Evolutionary conservation across 2,113 vertebrate genomes (phyloP).

Genomic region (Zingel zingel): DNA sequence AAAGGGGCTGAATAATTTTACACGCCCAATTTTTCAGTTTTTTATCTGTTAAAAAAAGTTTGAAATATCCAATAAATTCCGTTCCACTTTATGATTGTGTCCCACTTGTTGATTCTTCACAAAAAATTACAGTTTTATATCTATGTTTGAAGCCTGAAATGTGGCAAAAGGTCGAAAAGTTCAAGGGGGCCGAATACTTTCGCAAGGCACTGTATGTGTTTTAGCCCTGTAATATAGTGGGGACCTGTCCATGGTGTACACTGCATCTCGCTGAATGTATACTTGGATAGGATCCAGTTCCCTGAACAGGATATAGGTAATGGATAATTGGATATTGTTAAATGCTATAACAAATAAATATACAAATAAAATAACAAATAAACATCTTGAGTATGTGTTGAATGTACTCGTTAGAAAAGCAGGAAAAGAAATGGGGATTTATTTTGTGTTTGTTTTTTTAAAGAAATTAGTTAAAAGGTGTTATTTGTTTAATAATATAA

Average conservation of each 20-base stretch:
- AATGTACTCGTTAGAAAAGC: background rate
- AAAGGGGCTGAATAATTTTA: too few species aligned
- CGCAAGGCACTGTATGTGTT: too few species aligned
- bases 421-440: background rate
- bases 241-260: background rate
- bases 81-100: too few species aligned
- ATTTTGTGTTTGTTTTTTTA: background rate
- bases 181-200: too few species aligned
- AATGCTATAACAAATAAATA: background rate
- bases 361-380: too few species aligned
- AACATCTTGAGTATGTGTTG: background rate
- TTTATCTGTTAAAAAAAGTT: too few species aligned
- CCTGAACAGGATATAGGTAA: background rate
- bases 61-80: too few species aligned
- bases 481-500: constrained; percentile 17
- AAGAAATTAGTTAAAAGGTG: background rate
- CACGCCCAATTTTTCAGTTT: too few species aligned
- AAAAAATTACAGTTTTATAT: too few species aligned
- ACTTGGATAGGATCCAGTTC: background rate
- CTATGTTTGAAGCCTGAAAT: too few species aligned
- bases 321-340: background rate
- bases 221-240: background rate
- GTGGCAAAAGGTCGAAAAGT: too few species aligned
- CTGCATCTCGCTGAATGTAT: background rate
- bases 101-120: too few species aligned